phyloP scores from a whole-genome alignment of 2,888 invertebrate species.

The Teleogryllus oceanicus region DNA sequence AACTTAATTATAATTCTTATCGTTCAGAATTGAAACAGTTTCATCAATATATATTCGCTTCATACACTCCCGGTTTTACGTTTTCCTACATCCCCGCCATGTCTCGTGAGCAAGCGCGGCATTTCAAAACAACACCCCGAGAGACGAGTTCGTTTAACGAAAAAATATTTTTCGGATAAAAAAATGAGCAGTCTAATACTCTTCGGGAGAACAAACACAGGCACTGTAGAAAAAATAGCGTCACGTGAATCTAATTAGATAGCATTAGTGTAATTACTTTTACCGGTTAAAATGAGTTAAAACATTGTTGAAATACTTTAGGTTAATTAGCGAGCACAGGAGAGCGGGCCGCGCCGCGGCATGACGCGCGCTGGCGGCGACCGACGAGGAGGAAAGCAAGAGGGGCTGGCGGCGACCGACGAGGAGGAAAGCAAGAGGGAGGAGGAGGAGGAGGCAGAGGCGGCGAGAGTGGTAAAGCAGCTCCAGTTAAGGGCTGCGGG shows the following conservation, averaged over 20 bases:
- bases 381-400: not conserved
- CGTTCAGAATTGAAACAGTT: too few relatives aligned
- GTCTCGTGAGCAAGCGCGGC: too few relatives aligned
- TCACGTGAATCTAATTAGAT: constrained; percentile 28
- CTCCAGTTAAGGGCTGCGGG: not conserved
- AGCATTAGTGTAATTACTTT: constrained; percentile 30
- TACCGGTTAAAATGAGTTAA: constrained; percentile 32
- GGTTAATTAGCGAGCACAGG: constrained; percentile 28
- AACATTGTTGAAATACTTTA: constrained; percentile 32
- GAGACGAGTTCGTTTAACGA: not conserved
- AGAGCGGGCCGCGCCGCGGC: not conserved
- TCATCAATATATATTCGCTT: too few relatives aligned
- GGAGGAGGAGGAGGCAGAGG: not conserved
- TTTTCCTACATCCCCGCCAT: too few relatives aligned
- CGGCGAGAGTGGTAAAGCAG: not conserved
- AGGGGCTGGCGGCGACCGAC: not conserved
- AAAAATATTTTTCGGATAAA: not conserved
- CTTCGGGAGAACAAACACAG: not conserved
- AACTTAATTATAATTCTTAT: too few relatives aligned
- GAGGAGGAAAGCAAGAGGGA: constrained; percentile 21
- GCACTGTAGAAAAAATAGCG: not conserved
- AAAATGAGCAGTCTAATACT: not conserved
- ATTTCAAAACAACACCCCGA: too few relatives aligned
- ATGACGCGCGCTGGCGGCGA: not conserved
- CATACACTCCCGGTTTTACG: too few relatives aligned